Base-by-base conservation (phyloP, 2,888 invertebrate species). In the Sphecodes monilicornis region DNA sequence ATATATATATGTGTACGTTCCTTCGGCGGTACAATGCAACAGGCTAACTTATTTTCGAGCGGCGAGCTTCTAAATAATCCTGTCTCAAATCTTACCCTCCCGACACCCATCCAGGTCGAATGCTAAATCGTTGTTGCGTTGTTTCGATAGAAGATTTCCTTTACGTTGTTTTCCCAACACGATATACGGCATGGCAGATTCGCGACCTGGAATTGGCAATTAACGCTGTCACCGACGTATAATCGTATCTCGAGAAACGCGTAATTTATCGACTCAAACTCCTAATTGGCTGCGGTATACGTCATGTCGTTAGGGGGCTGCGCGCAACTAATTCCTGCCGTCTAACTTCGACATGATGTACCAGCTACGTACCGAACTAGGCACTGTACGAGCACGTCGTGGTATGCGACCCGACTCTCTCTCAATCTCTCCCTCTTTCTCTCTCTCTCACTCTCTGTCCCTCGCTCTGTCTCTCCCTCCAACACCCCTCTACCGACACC, bases 181-280 rank as follows among this genome's bases (percentile, higher is more conserved):
- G 86, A 82, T 84, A 83, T 84, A 89, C 89, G 80, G 79, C 82
- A 81, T 73, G 80, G 86, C 88, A 85, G 90, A 90, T 89, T 90
- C 90, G 90, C 89, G 89, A 89, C 90, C 90, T 89, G 90, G 84
- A 93, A 93, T 93, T 93, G 93, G 93, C 93, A 93, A 93, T 92
- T 93, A 93, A 92, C 92, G 89, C 90, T 90, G 89, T 91, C 92
- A 91, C 89, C 88, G 89, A 88, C 90, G 90, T 92, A 90, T 92
- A 93, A 93, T 93, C 93, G 91, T 90, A 89, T 92, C 91, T 90
- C 90, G 90, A 91, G 91, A 88, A 92, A 91, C 92, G 92, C 90
- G 92, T 90, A 92, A 92, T 93, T 92, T 92, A 90, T 92, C 90
- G 90, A 91, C 92, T 91, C 92, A 89, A 93, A 93, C 92, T 93